phyloP scores from a whole-genome alignment of 92 coral and sea anemone genomes.

The Parazoanthus atlanticus region DNA sequence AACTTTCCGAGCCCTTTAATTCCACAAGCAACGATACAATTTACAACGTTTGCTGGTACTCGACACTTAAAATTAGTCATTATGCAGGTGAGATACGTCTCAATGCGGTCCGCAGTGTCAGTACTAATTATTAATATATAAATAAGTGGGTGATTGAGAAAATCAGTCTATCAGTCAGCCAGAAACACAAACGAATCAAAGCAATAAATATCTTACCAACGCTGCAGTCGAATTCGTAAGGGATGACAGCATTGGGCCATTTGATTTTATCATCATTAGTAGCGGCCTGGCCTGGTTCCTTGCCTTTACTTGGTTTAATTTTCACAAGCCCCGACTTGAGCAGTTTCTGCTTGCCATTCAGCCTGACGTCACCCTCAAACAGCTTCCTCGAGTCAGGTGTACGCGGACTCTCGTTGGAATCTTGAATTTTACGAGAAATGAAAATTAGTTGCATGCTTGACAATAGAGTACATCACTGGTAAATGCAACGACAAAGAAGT shows the following conservation, averaged over 20 bases:
- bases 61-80: too few species aligned
- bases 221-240: constrained; percentile 95
- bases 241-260: constrained; percentile 92
- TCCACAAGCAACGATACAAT: too few species aligned
- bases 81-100: too few species aligned
- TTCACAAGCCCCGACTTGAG: constrained; percentile 52
- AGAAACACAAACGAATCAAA: neutral
- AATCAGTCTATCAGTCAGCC: neutral
- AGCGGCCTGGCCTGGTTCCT: constrained; percentile 67
- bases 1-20: too few species aligned
- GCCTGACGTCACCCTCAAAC: constrained; percentile 80
- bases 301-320: constrained; percentile 36
- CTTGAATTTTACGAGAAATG: neutral
- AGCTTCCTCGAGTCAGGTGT: constrained; percentile 9
- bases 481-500: too few species aligned
- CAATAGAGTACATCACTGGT: too few species aligned
- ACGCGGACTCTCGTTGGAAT: constrained; percentile 11
- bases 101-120: too few species aligned
- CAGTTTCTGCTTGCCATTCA: constrained; percentile 66
- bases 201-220: constrained; percentile 65
- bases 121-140: too few species aligned
- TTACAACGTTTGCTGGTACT: too few species aligned
- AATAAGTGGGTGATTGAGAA: neutral
- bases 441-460: neutral
- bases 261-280: constrained; percentile 63